A percentile compares a stretch with the other conserved stretches of the same genome.
Evolutionary conservation across 2,888 invertebrate genomes (phyloP).

Genomic region (Drosophila neonasuta): DNA sequence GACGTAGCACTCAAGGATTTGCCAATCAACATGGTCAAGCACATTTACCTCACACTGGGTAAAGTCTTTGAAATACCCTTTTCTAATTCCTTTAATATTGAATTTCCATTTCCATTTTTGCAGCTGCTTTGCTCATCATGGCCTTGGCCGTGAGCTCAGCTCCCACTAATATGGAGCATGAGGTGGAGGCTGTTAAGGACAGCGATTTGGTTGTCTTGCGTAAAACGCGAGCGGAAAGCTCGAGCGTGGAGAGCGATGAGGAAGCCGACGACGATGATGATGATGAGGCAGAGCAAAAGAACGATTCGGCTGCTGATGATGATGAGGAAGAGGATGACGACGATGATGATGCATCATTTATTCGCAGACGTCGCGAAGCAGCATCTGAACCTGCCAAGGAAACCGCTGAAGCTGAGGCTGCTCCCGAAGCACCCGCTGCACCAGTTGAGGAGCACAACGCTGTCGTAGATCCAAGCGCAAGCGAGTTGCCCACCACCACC

Average conservation of each 20-base stretch:
- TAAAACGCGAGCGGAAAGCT: conserved; percentile 22
- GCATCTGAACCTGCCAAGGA: conserved; percentile 19
- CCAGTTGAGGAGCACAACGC: conserved; percentile 16
- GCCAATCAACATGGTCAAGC: conserved; percentile 54
- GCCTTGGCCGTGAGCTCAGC: conserved; percentile 47
- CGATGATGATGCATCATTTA: conserved; percentile 50
- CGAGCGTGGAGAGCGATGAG: conserved; percentile 58
- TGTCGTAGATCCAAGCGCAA: conserved; percentile 33
- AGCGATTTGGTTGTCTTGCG: conserved; percentile 30
- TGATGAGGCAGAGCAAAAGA: conserved; percentile 47
- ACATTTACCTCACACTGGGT: conserved; percentile 62
- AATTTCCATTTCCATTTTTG: not conserved
- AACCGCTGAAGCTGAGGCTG: conserved; percentile 21
- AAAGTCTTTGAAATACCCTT: conserved; percentile 29
- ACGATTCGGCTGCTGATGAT: conserved; percentile 51
- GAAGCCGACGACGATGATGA: conserved; percentile 68
- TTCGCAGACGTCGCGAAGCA: conserved; percentile 63
- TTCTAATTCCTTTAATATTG: not conserved
- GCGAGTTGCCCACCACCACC: conserved; percentile 43
- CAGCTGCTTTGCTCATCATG: conserved; percentile 52
- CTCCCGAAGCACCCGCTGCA: not conserved
- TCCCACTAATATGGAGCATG: conserved; percentile 42
- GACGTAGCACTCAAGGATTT: conserved; percentile 48
- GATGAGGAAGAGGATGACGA: conserved; percentile 59
- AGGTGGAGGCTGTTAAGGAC: conserved; percentile 24